phyloP scores from a whole-genome alignment of 2,888 invertebrate genomes.

The Drosophila dives region DNA sequence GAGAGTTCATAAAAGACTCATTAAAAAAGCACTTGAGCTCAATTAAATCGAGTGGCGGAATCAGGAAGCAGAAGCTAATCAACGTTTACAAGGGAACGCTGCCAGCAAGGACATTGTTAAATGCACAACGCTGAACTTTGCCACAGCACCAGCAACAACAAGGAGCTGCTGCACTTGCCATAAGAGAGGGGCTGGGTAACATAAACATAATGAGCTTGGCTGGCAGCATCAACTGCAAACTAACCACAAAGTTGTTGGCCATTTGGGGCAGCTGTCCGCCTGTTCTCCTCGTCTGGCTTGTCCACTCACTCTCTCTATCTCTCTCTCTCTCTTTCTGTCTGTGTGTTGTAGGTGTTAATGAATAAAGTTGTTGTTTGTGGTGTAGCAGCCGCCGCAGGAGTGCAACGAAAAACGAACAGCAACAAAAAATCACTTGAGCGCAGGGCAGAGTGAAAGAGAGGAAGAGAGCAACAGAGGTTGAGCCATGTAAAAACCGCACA shows the following conservation, averaged over 20 bases:
- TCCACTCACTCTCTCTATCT: slow-evolving; percentile 8
- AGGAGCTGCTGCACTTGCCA: slow-evolving; percentile 51
- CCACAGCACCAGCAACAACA: slow-evolving; percentile 44
- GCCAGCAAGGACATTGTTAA: slow-evolving; percentile 64
- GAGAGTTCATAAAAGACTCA: slow-evolving; percentile 74
- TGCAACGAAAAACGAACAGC: slow-evolving; percentile 30
- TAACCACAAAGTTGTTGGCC: slow-evolving; percentile 77
- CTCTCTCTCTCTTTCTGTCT: slow-evolving; percentile 10
- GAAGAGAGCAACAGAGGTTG: slow-evolving; percentile 19
- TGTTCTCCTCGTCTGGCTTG: background rate
- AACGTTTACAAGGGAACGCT: slow-evolving; percentile 69
- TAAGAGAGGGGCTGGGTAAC: slow-evolving; percentile 18
- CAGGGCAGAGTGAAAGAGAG: slow-evolving; percentile 13
- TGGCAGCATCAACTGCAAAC: slow-evolving; percentile 51
- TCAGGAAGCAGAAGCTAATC: slow-evolving; percentile 70
- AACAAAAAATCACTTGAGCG: slow-evolving; percentile 30
- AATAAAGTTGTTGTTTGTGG: slow-evolving; percentile 80
- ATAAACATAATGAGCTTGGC: slow-evolving; percentile 74
- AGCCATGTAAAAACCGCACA: slow-evolving; percentile 60
- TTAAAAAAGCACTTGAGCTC: slow-evolving; percentile 78
- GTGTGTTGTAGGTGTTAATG: slow-evolving; percentile 79
- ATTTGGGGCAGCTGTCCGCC: slow-evolving; percentile 58
- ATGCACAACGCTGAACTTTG: slow-evolving; percentile 60
- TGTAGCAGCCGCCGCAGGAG: slow-evolving; percentile 64
- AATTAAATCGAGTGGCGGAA: slow-evolving; percentile 68